Percentiles rank a stretch among this genome's conserved stretches.
These are phyloP conservation scores for Holothuria scabra DNA, from an alignment of 53 echinoderm and acorn worm genomes.

Conservation along the genomic window DNA sequence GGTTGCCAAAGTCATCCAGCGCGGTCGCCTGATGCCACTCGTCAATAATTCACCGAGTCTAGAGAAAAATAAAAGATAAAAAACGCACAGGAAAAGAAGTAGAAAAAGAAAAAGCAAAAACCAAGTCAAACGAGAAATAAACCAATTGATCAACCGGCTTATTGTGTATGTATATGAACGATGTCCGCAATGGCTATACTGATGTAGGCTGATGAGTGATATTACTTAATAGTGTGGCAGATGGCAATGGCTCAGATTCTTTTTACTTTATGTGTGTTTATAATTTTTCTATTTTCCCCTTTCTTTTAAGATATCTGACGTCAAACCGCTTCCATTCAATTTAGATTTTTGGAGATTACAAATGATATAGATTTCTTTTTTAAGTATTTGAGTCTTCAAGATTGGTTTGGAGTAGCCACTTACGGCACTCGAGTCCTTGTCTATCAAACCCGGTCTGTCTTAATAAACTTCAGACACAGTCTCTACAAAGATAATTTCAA, in stretches of 20 bases:
- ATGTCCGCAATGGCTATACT: neutral
- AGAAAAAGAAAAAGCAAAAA: neutral
- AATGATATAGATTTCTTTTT: no score
- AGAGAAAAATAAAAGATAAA: neutral
- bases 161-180: neutral
- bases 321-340: no score
- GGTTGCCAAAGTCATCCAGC: slow-evolving; percentile 17
- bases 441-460: no score
- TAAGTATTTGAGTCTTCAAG: no score
- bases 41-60: slow-evolving; percentile 28
- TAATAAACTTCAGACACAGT: no score
- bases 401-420: no score
- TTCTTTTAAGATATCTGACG: no score
- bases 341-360: no score
- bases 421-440: no score
- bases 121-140: neutral
- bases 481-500: no score
- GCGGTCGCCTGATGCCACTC: slow-evolving; percentile 3
- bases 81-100: no score
- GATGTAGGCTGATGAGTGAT: slow-evolving; percentile 18
- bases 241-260: slow-evolving; percentile 12
- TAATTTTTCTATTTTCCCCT: no score
- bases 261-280: neutral
- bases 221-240: slow-evolving; percentile 35
- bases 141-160: slow-evolving; percentile 14